These are phyloP conservation scores for Ditylenchus weischeri DNA, from an alignment of 2,888 invertebrate species.

Conservation along the genomic window DNA sequence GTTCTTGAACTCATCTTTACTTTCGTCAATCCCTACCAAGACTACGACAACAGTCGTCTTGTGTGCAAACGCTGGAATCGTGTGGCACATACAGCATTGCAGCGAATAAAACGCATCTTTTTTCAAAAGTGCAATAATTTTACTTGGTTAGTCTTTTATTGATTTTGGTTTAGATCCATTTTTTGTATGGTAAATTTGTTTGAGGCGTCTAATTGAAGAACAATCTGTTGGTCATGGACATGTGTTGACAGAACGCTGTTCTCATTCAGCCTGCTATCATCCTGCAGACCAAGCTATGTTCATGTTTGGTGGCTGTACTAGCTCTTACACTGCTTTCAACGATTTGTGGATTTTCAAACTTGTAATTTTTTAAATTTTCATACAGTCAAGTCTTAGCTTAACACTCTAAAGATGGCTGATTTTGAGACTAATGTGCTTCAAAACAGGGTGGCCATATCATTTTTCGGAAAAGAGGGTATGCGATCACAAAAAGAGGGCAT, in stretches of 20 bases:
- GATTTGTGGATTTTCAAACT: conserved; percentile 91
- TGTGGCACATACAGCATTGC: conserved; percentile 16
- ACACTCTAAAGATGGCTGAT: too few relatives aligned
- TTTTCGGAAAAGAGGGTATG: too few relatives aligned
- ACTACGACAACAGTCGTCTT: conserved; percentile 78
- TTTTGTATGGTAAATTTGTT: neutral
- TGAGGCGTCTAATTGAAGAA: conserved; percentile 24
- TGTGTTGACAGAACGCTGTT: conserved; percentile 38
- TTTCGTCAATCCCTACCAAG: conserved; percentile 82
- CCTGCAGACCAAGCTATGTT: conserved; percentile 31
- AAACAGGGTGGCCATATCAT: too few relatives aligned
- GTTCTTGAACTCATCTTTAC: conserved; percentile 85
- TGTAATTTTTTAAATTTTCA: conserved; percentile 68
- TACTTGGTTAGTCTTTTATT: conserved; percentile 19
- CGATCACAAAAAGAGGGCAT: too few relatives aligned
- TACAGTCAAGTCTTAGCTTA: neutral
- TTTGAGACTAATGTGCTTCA: too few relatives aligned
- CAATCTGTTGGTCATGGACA: conserved; percentile 12
- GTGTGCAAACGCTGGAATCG: conserved; percentile 79
- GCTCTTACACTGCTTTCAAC: conserved; percentile 88
- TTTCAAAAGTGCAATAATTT: conserved; percentile 25
- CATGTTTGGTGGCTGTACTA: conserved; percentile 86
- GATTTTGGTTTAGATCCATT: neutral
- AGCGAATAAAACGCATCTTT: conserved; percentile 26
- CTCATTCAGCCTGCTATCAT: conserved; percentile 42